Evolutionary conservation across 1,140 invertebrate genomes (phyloP), one percentile per base, ranked within the genome.

Genomic region (Medauroidea extradentata): DNA sequence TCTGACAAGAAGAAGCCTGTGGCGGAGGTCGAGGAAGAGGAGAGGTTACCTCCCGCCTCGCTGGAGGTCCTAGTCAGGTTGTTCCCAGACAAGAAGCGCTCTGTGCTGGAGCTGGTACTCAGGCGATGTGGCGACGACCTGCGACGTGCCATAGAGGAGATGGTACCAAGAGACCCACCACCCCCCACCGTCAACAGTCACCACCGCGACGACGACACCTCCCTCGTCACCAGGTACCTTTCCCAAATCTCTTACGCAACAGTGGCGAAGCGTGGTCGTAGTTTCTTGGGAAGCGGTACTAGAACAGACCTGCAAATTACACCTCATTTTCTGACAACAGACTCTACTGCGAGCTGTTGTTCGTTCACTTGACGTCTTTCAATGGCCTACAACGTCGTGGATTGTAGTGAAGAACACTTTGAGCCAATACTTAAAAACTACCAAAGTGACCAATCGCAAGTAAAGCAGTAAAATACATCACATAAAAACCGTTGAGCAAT

Each of bases 41-140:
- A 7, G 24, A 5, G 23, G 39, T 13, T 23, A 11, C 19, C 19
- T 9, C 16, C 21, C 21, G 79, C 80, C 3, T 87, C 88, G 1
- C 75, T 96, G 29, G 91, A 96, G 62, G 93, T 95, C 75, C 74
- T 96, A 34, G 81, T 85, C 4, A 84, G 90, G 46, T 75, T 96
- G 4, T 97, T 96, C 73, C 93, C 93, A 0, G 86, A 88, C 46
- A 95, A 96, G 71, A 73, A 79, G 29, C 80, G 88, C 13, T 85
- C 90, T 0, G 92, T 96, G 0, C 72, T 98, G 39, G 93, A 96
- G 67, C 72, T 96, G 53, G 90, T 94, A 9, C 74, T 94, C 9
- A 85, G 91, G 61, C 83, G 90, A 19, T 94, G 91, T 71, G 90
- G 90, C 60, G 86, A 93, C 38, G 91, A 94, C 68, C 71, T 94